These are phyloP conservation scores for Philopotamus ludificatus DNA, from an alignment of 1,140 invertebrate genomes.

Conservation along the genomic window DNA sequence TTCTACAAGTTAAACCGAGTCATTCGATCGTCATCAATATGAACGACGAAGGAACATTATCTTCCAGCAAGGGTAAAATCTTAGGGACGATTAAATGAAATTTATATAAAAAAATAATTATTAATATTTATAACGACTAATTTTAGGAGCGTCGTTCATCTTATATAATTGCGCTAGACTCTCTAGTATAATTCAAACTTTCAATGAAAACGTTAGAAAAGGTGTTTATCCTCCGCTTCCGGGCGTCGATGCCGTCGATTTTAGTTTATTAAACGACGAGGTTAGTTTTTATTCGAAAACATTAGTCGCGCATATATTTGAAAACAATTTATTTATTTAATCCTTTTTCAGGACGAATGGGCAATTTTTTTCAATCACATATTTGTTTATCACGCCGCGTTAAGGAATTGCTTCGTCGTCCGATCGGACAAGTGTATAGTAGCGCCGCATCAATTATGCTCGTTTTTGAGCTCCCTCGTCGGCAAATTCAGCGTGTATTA, in stretches of 20 bases:
- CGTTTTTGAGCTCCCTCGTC: slow-evolving; percentile 62
- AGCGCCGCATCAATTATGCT: slow-evolving; percentile 62
- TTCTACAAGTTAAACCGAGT: slow-evolving; percentile 62
- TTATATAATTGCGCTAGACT: slow-evolving; percentile 72
- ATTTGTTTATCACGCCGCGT: slow-evolving; percentile 59
- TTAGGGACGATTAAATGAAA: slow-evolving; percentile 1
- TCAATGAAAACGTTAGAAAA: slow-evolving; percentile 53
- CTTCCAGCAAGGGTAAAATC: slow-evolving; percentile 49
- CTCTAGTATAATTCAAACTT: slow-evolving; percentile 62
- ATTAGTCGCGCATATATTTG: too few species aligned
- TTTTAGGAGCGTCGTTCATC: slow-evolving; percentile 65
- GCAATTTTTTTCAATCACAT: slow-evolving; percentile 65
- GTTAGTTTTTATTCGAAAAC: slow-evolving; percentile 56
- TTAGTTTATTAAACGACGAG: slow-evolving; percentile 61
- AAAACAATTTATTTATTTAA: not conserved
- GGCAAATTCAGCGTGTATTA: slow-evolving; percentile 71
- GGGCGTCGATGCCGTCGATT: slow-evolving; percentile 58
- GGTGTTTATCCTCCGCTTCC: slow-evolving; percentile 59
- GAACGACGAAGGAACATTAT: slow-evolving; percentile 44
- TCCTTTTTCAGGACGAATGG: slow-evolving; percentile 68
- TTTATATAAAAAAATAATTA: not conserved
- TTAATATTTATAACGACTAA: slow-evolving; percentile 12
- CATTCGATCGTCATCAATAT: slow-evolving; percentile 54
- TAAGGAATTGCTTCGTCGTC: slow-evolving; percentile 57
- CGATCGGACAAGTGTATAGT: slow-evolving; percentile 52